Evolutionary conservation across 1,140 invertebrate genomes (phyloP), one percentile per base, ranked within the genome.

Genomic region (Drosophila tropicalis): DNA sequence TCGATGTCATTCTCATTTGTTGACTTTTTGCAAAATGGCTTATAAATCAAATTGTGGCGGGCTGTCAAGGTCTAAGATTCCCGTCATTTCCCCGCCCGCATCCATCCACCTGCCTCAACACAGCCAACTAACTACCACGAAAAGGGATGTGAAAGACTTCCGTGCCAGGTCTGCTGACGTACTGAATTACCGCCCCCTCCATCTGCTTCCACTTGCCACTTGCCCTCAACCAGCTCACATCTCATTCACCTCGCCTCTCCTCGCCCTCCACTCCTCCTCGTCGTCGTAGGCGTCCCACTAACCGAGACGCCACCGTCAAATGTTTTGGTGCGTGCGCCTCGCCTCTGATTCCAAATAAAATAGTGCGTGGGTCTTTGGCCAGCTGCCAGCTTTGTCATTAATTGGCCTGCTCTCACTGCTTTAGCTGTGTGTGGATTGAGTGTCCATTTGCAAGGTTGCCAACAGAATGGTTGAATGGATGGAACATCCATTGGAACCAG

Each of bases 1-100:
- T 39, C 66, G 63, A 67, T 86, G 82, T 87, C 83, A 82, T 85
- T 85, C 82, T 79, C 82, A 86, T 86, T 87, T 86, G 82, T 82
- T 87, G 79, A 86, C 83, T 87, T 83, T 51, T 76, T 74, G 83
- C 79, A 72, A 86, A 86, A 86, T 87, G 69, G 67, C 72, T 76
- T 79, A 86, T 86, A 86, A 86, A 86, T 86, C 82, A 87, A 83
- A 87, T 71, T 67, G 76, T 60, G 25, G 34, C 66, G 65, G 19
- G 72, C 72, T 71, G 61, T 63, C 72, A 72, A 67, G 67, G 54
- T 63, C 57, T 56, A 17, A 51, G 17, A 51, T 19, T 9, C 17
- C 17, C 29, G 29, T 29, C 25, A 29, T 29, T 10, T 7, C 17
- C 40, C 15, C 44, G 17, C 10, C 36, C 36, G 10, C 7, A 10